Base-by-base conservation (phyloP, 2,888 invertebrate genomes). In the Ptychoptera contaminata region DNA sequence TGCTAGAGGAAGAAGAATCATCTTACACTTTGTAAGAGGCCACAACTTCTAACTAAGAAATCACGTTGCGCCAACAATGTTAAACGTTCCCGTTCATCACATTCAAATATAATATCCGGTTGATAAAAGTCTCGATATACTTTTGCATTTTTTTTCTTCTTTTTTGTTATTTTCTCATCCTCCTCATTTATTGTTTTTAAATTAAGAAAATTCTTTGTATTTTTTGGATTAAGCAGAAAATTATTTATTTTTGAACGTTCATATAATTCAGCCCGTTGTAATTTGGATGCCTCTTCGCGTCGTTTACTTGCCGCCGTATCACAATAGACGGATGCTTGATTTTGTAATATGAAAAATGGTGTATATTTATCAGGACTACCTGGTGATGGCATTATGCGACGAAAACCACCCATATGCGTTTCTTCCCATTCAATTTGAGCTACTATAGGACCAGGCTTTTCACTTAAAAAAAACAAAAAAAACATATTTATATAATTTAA, bases 291-390 rank as follows among this genome's bases (percentile, higher is more conserved):
- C 57, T 81, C 81, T 47, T 83, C 84, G 40, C 85, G 72, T 0
- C 83, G 82, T 48, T 82, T 75, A 44, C 84, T 84, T 0, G 83
- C 77, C 0, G 77, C 79, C 0, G 86, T 87, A 51, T 78, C 76
- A 40, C 80, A 79, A 60, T 82, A 85, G 29, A 65, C 62, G 2
- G 65, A 65, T 1, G 61, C 77, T 43, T 78, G 75, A 38, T 78
- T 82, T 66, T 85, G 82, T 55, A 80, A 76, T 59, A 82, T 56
- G 37, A 59, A 82, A 56, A 79, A 79, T 45, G 74, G 70, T 40
- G 76, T 71, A 60, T 85, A 87, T 45, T 59, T 62, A 55, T 76
- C 76, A 44, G 74, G 73, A 14, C 59, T 58, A 46, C 71, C 69
- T 0, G 60, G 47, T 29, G 74, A 72, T 1, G 85, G 85, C 68